Conservation (phyloP, 1,140 invertebrate genomes). For the Apolygus lucorum region DNA sequence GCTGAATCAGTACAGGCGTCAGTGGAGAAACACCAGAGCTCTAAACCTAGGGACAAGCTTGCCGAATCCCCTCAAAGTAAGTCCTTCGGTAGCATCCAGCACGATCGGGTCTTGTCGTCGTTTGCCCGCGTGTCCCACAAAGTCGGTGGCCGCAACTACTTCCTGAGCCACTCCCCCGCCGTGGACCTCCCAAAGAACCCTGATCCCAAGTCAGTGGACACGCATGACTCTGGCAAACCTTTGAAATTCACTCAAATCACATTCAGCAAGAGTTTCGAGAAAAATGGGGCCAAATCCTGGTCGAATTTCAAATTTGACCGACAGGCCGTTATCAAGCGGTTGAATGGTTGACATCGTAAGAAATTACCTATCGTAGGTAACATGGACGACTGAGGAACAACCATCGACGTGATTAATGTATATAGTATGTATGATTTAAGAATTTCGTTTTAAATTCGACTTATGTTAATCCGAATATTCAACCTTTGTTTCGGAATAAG, state of each 20-base stretch:
- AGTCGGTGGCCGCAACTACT: neutral
- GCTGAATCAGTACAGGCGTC: no score
- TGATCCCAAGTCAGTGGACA: neutral
- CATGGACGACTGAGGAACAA: no score
- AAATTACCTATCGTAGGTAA: no score
- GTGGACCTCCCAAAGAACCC: neutral
- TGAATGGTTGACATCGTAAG: neutral
- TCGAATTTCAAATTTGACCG: slow-evolving; percentile 11
- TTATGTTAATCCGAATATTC: no score
- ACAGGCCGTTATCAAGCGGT: neutral
- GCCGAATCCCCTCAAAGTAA: neutral
- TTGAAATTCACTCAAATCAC: neutral
- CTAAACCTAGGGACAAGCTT: no score
- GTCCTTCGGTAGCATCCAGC: neutral
- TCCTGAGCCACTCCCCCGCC: neutral
- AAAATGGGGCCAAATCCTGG: neutral
- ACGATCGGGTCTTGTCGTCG: neutral
- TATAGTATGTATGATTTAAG: neutral
- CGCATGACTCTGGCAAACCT: neutral
- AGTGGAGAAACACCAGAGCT: no score
- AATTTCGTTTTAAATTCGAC: no score
- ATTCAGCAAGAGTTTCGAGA: neutral
- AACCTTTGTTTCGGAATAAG: no score
- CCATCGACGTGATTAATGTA: neutral
- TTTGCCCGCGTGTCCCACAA: neutral